Evolutionary conservation across 2,797 vertebrate species (phyloP).

Genomic region (Percopsis omiscomaycus): DNA sequence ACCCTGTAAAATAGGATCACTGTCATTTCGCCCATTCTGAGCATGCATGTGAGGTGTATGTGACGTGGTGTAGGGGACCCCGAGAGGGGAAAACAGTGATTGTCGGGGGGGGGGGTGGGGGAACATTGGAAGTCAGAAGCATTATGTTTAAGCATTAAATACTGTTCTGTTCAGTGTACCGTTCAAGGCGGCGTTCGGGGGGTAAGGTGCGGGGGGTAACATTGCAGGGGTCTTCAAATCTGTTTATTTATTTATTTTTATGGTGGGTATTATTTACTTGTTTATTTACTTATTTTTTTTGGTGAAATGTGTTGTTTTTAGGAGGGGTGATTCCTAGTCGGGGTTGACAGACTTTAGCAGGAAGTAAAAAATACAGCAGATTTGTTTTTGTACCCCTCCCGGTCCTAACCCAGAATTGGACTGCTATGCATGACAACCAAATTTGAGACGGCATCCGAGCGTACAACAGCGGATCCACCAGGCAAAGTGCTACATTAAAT

Average conservation of each 20-base stretch:
- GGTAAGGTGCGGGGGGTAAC: slow-evolving; percentile 56
- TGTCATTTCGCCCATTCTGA: slow-evolving; percentile 84
- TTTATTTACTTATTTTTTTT: slow-evolving; percentile 47
- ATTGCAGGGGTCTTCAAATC: slow-evolving; percentile 16
- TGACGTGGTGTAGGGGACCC: slow-evolving; percentile 80
- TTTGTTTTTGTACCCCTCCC: slow-evolving; percentile 3
- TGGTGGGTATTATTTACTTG: neutral
- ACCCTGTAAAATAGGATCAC: slow-evolving; percentile 83
- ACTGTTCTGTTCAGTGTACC: slow-evolving; percentile 66
- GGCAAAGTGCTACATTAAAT: slow-evolving; percentile 49
- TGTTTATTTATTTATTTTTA: slow-evolving; percentile 22
- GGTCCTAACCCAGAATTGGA: slow-evolving; percentile 49
- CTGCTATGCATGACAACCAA: slow-evolving; percentile 55
- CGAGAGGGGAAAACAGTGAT: slow-evolving; percentile 77
- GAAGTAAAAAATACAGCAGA: slow-evolving; percentile 44
- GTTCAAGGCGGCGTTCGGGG: slow-evolving; percentile 34
- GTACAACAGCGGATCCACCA: slow-evolving; percentile 44
- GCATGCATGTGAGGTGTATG: slow-evolving; percentile 84
- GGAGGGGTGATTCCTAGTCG: slow-evolving; percentile 43
- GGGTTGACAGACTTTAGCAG: slow-evolving; percentile 47
- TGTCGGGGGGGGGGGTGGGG: slow-evolving; percentile 41
- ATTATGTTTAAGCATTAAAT: slow-evolving; percentile 60
- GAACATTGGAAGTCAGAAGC: slow-evolving; percentile 66
- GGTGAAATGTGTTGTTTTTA: slow-evolving; percentile 16
- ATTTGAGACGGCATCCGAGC: slow-evolving; percentile 47